Base-by-base conservation (phyloP, 2,888 invertebrate genomes). In the Plagodis dolabraria region DNA sequence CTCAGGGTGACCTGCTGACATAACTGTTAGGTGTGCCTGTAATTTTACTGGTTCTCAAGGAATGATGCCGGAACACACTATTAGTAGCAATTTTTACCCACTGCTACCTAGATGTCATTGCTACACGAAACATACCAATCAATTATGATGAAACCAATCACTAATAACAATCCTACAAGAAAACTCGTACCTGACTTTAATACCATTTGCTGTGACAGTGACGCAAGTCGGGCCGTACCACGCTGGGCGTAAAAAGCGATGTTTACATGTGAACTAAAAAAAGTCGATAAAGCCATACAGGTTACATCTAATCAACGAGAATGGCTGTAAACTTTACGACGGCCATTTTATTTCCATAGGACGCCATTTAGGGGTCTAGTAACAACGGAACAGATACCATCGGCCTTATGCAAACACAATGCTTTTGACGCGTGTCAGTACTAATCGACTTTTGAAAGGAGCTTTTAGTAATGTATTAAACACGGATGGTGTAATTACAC, bases 331-430 rank as follows among this genome's bases (percentile, higher is more conserved):
- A 67, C 33, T 73, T 43, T 47, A 54, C 43, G 51, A 46, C 52
- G 49, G 12, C 63, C 59, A 68, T 78, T 75, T 71, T 74, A 67
- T 60, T 51, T 69, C 47, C 22, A 53, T 59, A 71, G 49, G 34
- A 61, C 63, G 68, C 72, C 72, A 75, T 76, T 75, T 65, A 69
- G 71, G 71, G 70, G 67, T 60, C 62, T 59, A 62, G 67, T 75
- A 74, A 79, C 72, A 70, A 72, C 67, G 66, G 42, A 48, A 64
- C 59, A 67, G 79, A 79, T 79, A 79, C 54, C 61, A 79, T 79
- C 77, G 72, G 66, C 64, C 70, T 76, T 77, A 64, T 65, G 60
- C 56, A 62, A 56, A 57, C 57, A 61, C 54, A 54, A 57, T 63
- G 65, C 57, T 62, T 53, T 52, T 53, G 60, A 59, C 43, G 48